These are phyloP conservation scores for Phodopus roborovskii DNA, from an alignment of 2,113 vertebrate species.

Conservation along the genomic window DNA sequence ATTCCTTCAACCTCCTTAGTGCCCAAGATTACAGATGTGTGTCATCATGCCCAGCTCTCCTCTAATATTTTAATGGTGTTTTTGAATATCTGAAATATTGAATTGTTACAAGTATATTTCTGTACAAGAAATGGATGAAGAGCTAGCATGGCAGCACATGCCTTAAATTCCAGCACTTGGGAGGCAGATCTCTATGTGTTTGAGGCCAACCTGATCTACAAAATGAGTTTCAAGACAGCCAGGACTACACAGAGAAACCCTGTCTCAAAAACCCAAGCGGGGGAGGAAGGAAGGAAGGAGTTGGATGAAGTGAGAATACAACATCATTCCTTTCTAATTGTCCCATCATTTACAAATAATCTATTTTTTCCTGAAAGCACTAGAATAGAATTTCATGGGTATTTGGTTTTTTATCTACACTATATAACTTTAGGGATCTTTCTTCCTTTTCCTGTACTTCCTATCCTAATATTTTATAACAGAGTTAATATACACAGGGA, in stretches of 20 bases:
- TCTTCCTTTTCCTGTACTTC: slow-evolving; percentile 40
- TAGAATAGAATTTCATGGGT: slow-evolving; percentile 20
- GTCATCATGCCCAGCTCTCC: background rate
- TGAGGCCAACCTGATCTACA: background rate
- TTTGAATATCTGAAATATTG: slow-evolving; percentile 44
- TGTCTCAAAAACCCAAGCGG: background rate
- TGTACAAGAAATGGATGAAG: background rate
- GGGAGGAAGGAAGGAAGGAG: too few relatives aligned
- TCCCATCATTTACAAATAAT: background rate
- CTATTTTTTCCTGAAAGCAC: background rate
- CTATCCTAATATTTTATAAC: background rate
- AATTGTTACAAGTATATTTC: background rate
- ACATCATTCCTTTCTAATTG: slow-evolving; percentile 9
- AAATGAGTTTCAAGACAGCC: background rate
- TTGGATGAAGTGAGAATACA: background rate
- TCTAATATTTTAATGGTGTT: background rate
- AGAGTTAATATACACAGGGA: background rate
- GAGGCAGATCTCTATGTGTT: background rate
- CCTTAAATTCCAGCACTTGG: background rate
- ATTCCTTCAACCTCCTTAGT: background rate
- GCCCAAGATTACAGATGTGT: background rate
- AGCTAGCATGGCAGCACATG: background rate
- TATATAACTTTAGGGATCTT: background rate
- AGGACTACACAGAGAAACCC: background rate
- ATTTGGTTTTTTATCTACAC: slow-evolving; percentile 18